A percentile compares a stretch with the other conserved stretches of the same genome.
phyloP scores from a whole-genome alignment of 2,797 vertebrate genomes.

The Anomalospiza imberbis region DNA sequence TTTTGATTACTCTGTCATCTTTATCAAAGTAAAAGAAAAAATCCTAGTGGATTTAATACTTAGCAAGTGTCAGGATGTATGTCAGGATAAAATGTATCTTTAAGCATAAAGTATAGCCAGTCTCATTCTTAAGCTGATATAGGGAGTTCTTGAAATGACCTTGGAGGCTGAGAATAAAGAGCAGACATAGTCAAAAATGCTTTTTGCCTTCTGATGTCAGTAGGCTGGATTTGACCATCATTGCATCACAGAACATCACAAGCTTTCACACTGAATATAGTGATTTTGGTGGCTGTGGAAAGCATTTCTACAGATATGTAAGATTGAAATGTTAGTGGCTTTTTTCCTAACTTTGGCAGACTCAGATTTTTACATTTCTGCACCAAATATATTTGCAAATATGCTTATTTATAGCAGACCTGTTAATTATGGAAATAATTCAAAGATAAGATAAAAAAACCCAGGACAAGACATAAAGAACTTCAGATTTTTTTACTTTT shows the following conservation, averaged over 20 bases:
- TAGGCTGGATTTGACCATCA: neutral
- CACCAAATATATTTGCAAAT: neutral
- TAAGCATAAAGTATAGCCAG: neutral
- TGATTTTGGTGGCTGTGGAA: neutral
- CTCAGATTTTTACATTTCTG: neutral
- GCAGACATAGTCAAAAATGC: neutral
- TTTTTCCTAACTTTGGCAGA: neutral
- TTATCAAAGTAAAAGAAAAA: neutral
- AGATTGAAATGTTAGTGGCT: neutral
- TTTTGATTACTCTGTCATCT: neutral
- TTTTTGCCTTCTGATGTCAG: neutral
- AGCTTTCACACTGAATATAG: neutral
- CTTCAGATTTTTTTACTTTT: neutral
- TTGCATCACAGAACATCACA: neutral
- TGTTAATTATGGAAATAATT: slow-evolving; percentile 40
- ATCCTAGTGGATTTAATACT: neutral
- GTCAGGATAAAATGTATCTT: neutral
- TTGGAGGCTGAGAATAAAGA: neutral
- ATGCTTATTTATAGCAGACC: neutral
- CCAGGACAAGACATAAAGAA: neutral
- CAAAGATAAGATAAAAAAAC: neutral
- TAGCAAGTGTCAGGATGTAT: neutral
- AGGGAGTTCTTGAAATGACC: slow-evolving; percentile 7
- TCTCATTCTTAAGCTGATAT: neutral
- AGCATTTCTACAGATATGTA: neutral